Evolutionary conservation across 1,140 invertebrate genomes (phyloP), one percentile per base, ranked within the genome.

Genomic region (Drosophila ambigua): DNA sequence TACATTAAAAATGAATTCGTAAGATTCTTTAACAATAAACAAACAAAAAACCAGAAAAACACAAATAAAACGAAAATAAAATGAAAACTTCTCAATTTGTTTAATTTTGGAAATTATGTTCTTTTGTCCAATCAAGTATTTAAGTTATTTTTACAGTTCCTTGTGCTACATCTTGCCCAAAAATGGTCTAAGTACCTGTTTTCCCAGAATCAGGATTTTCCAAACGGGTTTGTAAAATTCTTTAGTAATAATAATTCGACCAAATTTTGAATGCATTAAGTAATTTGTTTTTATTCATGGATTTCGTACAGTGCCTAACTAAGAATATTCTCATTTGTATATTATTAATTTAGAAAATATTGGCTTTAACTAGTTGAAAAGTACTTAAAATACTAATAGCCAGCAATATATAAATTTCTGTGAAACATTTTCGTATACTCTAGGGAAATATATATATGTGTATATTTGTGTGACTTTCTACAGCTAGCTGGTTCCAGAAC

Each of bases 11-110:
- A 78, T 71, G 73, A 67, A 85, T 85, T 85, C 63, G 58, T 82
- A 87, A 88, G 69, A 82, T 87, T 87, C 75, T 88, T 88, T 82
- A 79, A 62, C 67, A 75, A 87, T 82, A 88, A 87, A 84, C 58
- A 69, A 64, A 39, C 35, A 39, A 11, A 39, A 80, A 87, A 77
- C 54, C 23, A 39, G 50, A 84, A 84, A 85, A 81, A 74, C 54
- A 77, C 52, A 71, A 84, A 77, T 68, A 81, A 72, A 82, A 81
- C 44, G 16, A 62, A 79, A 82, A 79, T 79, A 78, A 87, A 87
- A 85, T 75, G 59, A 62, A 76, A 76, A 20, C 53, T 64, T 48
- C 24, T 11, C 24, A 43, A 46, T 41, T 51, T 45, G 48, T 65
- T 49, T 57, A 43, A 51, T 43, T 60, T 4, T 24, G 28, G 28